phyloP scores from a whole-genome alignment of 1,140 invertebrate genomes.

The Drosophila erecta region DNA sequence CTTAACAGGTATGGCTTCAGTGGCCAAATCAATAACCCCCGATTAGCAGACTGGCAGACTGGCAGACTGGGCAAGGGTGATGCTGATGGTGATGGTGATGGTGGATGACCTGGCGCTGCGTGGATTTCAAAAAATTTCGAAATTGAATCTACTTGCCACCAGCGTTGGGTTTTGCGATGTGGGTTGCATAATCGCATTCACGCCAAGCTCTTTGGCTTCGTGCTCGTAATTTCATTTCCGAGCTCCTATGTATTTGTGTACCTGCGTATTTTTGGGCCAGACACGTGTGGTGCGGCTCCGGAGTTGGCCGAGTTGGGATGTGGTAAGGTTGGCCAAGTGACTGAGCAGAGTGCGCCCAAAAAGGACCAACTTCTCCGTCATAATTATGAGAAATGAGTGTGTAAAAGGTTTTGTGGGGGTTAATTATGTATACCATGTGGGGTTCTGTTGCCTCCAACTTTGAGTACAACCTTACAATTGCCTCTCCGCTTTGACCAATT shows the following conservation, averaged over 20 bases:
- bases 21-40: neutral
- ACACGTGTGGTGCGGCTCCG: conserved; percentile 6
- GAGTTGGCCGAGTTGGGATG: neutral
- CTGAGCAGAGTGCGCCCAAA: neutral
- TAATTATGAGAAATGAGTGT: neutral
- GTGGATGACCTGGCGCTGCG: neutral
- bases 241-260: too few relatives aligned
- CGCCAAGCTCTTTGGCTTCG: neutral
- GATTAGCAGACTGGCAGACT: too few relatives aligned
- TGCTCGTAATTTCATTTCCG: conserved; percentile 18
- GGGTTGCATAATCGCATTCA: conserved; percentile 21
- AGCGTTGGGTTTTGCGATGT: neutral
- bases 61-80: neutral
- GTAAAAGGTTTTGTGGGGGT: neutral
- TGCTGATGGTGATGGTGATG: too few relatives aligned
- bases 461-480: too few relatives aligned
- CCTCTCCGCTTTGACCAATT: too few relatives aligned
- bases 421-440: too few relatives aligned
- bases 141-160: conserved; percentile 3
- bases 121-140: conserved; percentile 7
- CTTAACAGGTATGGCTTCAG: neutral
- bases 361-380: too few relatives aligned
- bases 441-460: too few relatives aligned
- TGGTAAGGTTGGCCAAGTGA: neutral
- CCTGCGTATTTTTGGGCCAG: too few relatives aligned